phyloP scores from a whole-genome alignment of 2,797 vertebrate species.

The Neoniphon sammara region DNA sequence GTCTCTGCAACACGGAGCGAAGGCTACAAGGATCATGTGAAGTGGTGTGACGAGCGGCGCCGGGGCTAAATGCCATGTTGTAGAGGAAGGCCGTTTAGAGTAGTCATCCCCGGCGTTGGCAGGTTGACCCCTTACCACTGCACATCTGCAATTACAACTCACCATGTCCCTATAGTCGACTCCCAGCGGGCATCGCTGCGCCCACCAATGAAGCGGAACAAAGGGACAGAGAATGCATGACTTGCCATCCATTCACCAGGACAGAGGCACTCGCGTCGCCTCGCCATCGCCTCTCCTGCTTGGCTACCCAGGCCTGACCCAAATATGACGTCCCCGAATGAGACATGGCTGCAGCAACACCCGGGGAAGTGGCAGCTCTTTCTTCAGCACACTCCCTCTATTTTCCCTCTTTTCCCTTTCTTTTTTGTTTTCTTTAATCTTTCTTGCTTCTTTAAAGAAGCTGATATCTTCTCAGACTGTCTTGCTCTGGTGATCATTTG shows the following conservation, averaged over 20 bases:
- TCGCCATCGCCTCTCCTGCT: conserved; percentile 60
- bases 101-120: conserved; percentile 32
- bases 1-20: conserved; percentile 19
- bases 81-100: conserved; percentile 25
- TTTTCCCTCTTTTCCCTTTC: conserved; percentile 17
- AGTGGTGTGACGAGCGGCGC: conserved; percentile 18
- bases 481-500: conserved; percentile 48
- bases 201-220: conserved; percentile 63
- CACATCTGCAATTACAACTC: conserved; percentile 64
- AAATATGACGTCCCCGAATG: conserved; percentile 64
- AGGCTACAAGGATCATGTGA: conserved; percentile 23
- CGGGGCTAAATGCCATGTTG: background rate
- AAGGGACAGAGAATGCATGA: conserved; percentile 68
- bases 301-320: conserved; percentile 72
- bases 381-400: conserved; percentile 22
- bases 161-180: conserved; percentile 45
- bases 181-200: conserved; percentile 46
- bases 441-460: conserved; percentile 41
- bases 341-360: conserved; percentile 56
- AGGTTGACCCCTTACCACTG: conserved; percentile 42
- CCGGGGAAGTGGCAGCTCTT: conserved; percentile 44
- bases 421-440: background rate
- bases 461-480: conserved; percentile 35
- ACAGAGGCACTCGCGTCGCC: conserved; percentile 55
- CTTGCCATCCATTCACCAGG: conserved; percentile 64